Percentiles rank a stretch among this genome's conserved stretches.
Evolutionary conservation across 1,140 invertebrate species (phyloP).

Genomic region (Caerostris darwini): DNA sequence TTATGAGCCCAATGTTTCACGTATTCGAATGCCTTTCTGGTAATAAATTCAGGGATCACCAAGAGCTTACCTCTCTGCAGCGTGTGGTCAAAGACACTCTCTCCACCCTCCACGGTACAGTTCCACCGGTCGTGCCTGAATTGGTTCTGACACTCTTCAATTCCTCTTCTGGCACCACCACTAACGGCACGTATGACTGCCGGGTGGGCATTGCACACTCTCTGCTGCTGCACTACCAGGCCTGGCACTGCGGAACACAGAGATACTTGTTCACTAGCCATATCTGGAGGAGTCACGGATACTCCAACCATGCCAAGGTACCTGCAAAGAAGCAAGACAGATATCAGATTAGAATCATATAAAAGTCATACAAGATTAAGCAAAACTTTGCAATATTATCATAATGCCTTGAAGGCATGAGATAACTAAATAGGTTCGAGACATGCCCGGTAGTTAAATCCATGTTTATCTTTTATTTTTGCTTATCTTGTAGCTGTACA

Average conservation of each 20-base stretch:
- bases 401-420: no score
- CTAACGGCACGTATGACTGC: conserved; percentile 83
- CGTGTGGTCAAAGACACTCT: conserved; percentile 83
- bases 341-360: not conserved
- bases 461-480: no score
- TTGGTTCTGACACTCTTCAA: conserved; percentile 85
- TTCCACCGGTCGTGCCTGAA: conserved; percentile 86
- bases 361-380: no score
- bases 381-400: no score
- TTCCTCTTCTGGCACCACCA: conserved; percentile 84
- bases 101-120: conserved; percentile 82
- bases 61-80: conserved; percentile 81
- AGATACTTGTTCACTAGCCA: conserved; percentile 79
- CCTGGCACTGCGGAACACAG: conserved; percentile 81
- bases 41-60: not conserved
- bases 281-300: conserved; percentile 80
- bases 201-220: conserved; percentile 84
- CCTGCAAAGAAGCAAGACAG: conserved; percentile 80
- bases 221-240: conserved; percentile 83
- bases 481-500: no score
- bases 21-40: no score
- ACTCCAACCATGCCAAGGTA: conserved; percentile 84
- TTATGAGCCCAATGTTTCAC: no score
- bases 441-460: no score
- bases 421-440: no score